These are phyloP conservation scores for Stenopsyche tienmushanensis DNA, from an alignment of 1,140 invertebrate species.

Conservation along the genomic window DNA sequence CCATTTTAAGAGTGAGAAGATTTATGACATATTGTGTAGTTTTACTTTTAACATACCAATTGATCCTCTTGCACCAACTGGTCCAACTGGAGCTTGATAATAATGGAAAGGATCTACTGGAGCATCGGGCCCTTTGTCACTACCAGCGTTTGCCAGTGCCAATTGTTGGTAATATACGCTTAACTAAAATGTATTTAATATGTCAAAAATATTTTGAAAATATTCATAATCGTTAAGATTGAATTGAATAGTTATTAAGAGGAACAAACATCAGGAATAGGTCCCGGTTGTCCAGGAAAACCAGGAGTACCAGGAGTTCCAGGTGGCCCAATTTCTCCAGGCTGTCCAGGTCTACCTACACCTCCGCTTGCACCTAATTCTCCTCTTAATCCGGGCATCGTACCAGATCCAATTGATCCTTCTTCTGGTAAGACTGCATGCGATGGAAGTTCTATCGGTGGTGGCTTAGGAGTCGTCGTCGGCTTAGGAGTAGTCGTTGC, in stretches of 20 bases:
- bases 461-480: slow-evolving; percentile 16
- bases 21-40: not conserved
- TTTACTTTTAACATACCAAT: slow-evolving; percentile 53
- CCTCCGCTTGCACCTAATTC: slow-evolving; percentile 59
- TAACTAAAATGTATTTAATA: slow-evolving; percentile 48
- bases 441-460: slow-evolving; percentile 42
- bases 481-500: slow-evolving; percentile 28
- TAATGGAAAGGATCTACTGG: slow-evolving; percentile 67
- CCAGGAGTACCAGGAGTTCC: slow-evolving; percentile 72
- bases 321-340: slow-evolving; percentile 64
- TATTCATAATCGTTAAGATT: slow-evolving; percentile 4
- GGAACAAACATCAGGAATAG: slow-evolving; percentile 69
- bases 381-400: slow-evolving; percentile 49
- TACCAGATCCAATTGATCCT: slow-evolving; percentile 39
- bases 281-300: slow-evolving; percentile 67
- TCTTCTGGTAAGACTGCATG: slow-evolving; percentile 44
- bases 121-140: slow-evolving; percentile 72
- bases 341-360: slow-evolving; percentile 62
- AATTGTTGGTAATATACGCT: slow-evolving; percentile 66
- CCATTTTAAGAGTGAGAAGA: not conserved
- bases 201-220: no score
- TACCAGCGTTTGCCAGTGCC: slow-evolving; percentile 61
- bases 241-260: slow-evolving; percentile 16
- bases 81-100: slow-evolving; percentile 75
- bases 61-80: slow-evolving; percentile 69